Evolutionary conservation across 2,888 invertebrate genomes (phyloP), one percentile per base, ranked within the genome.

Genomic region (Drosophila affinis): DNA sequence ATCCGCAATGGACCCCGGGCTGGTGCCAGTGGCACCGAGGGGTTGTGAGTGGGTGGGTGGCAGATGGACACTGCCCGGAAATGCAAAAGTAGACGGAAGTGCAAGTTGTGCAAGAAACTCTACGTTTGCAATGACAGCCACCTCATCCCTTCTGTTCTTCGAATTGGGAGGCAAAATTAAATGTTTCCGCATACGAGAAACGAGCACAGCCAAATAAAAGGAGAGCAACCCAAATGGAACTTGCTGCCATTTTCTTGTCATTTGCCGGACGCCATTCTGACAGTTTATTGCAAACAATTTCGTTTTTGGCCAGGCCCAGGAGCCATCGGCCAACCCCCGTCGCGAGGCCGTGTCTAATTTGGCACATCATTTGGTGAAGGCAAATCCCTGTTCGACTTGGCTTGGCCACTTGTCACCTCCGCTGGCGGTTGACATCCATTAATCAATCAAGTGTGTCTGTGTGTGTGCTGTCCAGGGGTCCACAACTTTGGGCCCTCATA

Each of bases 61-160:
- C 44, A 48, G 18, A 14, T 39, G 47, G 61, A 70, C 71, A 32
- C 24, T 60, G 49, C 52, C 18, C 81, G 83, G 88, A 83, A 83
- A 88, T 88, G 83, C 88, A 88, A 87, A 88, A 87, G 84, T 75
- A 87, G 79, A 76, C 87, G 83, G 83, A 83, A 84, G 69, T 87
- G 86, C 83, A 79, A 82, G 77, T 83, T 76, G 84, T 81, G 76
- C 74, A 88, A 84, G 87, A 84, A 78, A 78, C 76, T 70, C 57
- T 52, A 27, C 53, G 71, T 71, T 39, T 39, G 39, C 39, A 14
- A 39, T 39, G 39, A 39, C 39, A 39, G 39, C 39, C 39, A 39
- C 39, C 39, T 39, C 24, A 24, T 24, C 39, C 14, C 12, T 39
- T 72, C 45, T 51, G 51, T 53, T 55, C 48, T 63, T 45, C 55